These are phyloP conservation scores for Clamator glandarius DNA, from an alignment of 2,797 vertebrate species.

Conservation along the genomic window DNA sequence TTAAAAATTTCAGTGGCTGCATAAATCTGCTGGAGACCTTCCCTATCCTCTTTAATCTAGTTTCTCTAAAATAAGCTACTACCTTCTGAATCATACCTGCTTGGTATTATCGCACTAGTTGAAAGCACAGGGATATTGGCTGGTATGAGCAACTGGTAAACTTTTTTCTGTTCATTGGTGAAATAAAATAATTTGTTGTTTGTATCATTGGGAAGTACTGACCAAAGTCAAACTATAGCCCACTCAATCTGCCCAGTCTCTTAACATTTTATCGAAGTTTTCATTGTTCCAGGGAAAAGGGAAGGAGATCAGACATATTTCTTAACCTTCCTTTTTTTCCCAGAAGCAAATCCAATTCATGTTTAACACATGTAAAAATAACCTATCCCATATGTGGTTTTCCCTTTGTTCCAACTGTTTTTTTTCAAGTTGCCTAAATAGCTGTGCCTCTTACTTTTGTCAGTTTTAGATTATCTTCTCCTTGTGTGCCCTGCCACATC, in stretches of 20 bases:
- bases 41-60: neutral
- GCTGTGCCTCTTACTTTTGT: slow-evolving; percentile 4
- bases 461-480: slow-evolving; percentile 28
- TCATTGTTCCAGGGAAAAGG: neutral
- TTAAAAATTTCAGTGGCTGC: neutral
- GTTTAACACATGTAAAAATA: slow-evolving; percentile 52
- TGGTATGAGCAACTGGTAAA: neutral
- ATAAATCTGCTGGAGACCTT: neutral
- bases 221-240: neutral
- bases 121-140: neutral
- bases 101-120: neutral
- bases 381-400: slow-evolving; percentile 41
- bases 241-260: neutral
- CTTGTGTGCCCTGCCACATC: slow-evolving; percentile 23
- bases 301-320: slow-evolving; percentile 1
- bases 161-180: neutral
- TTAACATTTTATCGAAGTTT: neutral
- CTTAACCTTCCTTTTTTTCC: slow-evolving; percentile 22
- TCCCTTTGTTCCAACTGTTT: slow-evolving; percentile 8
- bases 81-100: neutral
- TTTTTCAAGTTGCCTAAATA: slow-evolving; percentile 8
- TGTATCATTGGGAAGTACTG: neutral
- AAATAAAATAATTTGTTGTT: neutral
- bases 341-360: slow-evolving; percentile 45
- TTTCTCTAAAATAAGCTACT: neutral